phyloP scores from a whole-genome alignment of 2,113 vertebrate species.

The Leiothrix lutea region DNA sequence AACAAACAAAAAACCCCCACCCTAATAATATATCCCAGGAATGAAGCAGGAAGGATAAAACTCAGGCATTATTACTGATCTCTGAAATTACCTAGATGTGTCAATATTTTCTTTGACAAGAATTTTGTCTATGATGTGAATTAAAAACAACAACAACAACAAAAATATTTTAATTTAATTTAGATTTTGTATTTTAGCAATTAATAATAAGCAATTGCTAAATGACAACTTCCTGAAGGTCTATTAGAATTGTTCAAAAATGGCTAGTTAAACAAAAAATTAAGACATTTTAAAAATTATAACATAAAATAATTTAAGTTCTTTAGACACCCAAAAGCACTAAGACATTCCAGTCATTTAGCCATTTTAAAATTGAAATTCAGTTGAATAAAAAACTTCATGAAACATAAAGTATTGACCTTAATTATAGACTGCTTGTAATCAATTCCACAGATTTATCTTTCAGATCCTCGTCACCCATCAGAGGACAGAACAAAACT shows the following conservation, averaged over 20 bases:
- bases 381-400: neutral
- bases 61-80: neutral
- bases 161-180: neutral
- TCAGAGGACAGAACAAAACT: neutral
- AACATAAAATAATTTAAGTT: neutral
- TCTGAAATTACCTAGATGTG: neutral
- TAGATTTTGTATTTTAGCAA: neutral
- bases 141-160: rapidly evolving
- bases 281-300: neutral
- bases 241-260: neutral
- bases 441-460: neutral
- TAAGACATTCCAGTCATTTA: neutral
- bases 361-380: neutral
- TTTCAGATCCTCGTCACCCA: neutral
- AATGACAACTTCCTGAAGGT: neutral
- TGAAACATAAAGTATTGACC: neutral
- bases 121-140: neutral
- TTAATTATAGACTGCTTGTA: neutral
- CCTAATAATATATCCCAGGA: neutral
- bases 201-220: neutral
- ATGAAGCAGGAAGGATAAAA: neutral
- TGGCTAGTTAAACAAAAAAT: neutral
- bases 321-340: neutral
- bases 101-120: neutral
- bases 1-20: rapidly evolving